These are phyloP conservation scores for Caenorhabditis remanei DNA, from an alignment of 1,140 invertebrate species.

Conservation along the genomic window DNA sequence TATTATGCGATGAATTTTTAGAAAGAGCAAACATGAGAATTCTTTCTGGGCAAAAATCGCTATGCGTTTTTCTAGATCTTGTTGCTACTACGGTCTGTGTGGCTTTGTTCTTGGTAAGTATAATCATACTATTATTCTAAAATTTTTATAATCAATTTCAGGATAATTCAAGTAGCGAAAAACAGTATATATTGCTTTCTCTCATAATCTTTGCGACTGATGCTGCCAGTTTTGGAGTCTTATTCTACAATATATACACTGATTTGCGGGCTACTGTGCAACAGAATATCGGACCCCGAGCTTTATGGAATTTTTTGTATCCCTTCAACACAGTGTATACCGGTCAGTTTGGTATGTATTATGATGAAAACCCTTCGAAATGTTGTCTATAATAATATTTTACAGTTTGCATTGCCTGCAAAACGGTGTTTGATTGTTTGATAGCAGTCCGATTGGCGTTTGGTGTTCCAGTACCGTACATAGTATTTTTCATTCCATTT, in stretches of 20 bases:
- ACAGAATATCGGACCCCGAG: background rate
- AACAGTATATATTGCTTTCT: slow-evolving; percentile 9
- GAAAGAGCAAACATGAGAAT: background rate
- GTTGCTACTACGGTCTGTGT: slow-evolving; percentile 5
- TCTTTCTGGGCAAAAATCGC: slow-evolving; percentile 20
- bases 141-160: background rate
- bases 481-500: slow-evolving; percentile 24
- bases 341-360: background rate
- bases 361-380: background rate
- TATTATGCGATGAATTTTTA: background rate
- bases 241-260: slow-evolving; percentile 21
- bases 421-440: slow-evolving; percentile 27
- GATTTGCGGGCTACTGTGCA: background rate
- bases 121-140: background rate
- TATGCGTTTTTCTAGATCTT: slow-evolving; percentile 5
- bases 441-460: slow-evolving; percentile 4
- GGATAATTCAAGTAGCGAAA: slow-evolving; percentile 12
- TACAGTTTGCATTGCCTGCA: slow-evolving; percentile 52
- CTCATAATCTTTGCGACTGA: slow-evolving; percentile 17
- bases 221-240: slow-evolving; percentile 10
- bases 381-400: background rate
- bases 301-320: slow-evolving; percentile 28
- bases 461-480: slow-evolving; percentile 1
- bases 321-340: slow-evolving; percentile 51
- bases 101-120: slow-evolving; percentile 23